A percentile compares a stretch with the other conserved stretches of the same genome.
These are phyloP conservation scores for Amorpha juglandis DNA, from an alignment of 2,888 invertebrate species.

Conservation along the genomic window DNA sequence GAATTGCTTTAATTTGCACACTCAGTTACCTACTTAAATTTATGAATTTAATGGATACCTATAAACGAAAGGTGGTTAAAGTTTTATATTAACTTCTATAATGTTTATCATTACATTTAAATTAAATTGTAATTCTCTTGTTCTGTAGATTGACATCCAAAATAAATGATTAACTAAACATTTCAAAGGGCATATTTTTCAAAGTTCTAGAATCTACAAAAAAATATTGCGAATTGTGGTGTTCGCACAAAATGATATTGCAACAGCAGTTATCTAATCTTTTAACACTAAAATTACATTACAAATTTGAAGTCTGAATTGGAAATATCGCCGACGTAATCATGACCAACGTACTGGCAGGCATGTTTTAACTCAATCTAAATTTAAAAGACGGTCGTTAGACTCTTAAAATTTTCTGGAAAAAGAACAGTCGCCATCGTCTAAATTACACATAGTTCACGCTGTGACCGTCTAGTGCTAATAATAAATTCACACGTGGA, in stretches of 20 bases:
- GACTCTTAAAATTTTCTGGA: slow-evolving; percentile 39
- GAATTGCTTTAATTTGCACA: neutral
- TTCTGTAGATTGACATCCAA: too few species aligned
- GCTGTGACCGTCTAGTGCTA: slow-evolving; percentile 49
- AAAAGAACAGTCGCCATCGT: slow-evolving; percentile 39
- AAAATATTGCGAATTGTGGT: neutral
- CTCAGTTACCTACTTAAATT: neutral
- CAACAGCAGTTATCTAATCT: slow-evolving; percentile 3
- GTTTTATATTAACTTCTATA: too few species aligned
- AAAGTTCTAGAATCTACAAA: neutral
- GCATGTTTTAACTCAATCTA: slow-evolving; percentile 39
- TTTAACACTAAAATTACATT: neutral
- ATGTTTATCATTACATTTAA: too few species aligned
- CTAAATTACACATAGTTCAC: slow-evolving; percentile 37
- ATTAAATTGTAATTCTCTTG: too few species aligned
- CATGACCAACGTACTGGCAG: neutral
- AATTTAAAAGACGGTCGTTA: slow-evolving; percentile 38
- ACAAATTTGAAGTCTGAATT: neutral
- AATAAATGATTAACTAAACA: neutral
- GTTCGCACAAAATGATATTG: neutral
- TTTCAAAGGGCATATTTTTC: neutral
- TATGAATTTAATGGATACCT: slow-evolving; percentile 15
- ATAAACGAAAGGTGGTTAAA: too few species aligned
- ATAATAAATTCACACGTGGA: slow-evolving; percentile 54
- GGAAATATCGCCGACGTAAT: slow-evolving; percentile 2